Conservation (phyloP, 2,797 vertebrate species). For the Chloroceryle inda region DNA sequence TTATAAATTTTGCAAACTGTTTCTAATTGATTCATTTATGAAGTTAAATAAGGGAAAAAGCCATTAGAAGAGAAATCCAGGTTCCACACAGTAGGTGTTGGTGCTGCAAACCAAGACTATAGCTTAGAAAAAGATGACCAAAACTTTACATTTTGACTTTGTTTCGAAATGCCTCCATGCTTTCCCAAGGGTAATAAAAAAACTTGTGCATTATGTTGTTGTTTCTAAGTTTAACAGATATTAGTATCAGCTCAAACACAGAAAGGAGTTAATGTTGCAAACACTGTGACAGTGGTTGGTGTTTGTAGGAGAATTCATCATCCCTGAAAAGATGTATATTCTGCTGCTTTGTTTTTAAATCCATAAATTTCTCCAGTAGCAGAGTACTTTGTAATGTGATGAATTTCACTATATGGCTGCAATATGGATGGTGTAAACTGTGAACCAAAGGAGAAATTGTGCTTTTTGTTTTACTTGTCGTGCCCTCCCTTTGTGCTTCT, state of each 20-base stretch:
- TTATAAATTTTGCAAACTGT: background rate
- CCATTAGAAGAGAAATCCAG: background rate
- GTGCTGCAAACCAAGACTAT: background rate
- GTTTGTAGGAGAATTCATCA: constrained; percentile 21
- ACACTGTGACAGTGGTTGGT: background rate
- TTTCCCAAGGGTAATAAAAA: background rate
- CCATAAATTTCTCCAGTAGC: background rate
- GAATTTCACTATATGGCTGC: background rate
- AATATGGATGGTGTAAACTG: background rate
- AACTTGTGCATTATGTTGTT: background rate
- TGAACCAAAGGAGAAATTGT: background rate
- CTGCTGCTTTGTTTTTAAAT: constrained; percentile 22
- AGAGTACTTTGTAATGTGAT: background rate
- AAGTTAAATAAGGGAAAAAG: background rate
- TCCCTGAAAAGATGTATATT: constrained; percentile 38
- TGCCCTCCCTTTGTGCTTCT: background rate
- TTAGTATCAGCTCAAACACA: background rate
- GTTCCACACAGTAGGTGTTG: background rate
- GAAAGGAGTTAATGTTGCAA: constrained; percentile 15
- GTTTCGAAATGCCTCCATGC: background rate
- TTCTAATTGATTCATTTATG: background rate
- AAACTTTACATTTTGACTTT: background rate
- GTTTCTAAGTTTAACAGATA: background rate
- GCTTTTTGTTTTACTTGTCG: background rate
- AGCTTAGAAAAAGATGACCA: background rate